Percentiles rank a stretch among this genome's conserved stretches.
Evolutionary conservation across 2,113 vertebrate species (phyloP).

Genomic region (Myrmecophaga tridactyla): DNA sequence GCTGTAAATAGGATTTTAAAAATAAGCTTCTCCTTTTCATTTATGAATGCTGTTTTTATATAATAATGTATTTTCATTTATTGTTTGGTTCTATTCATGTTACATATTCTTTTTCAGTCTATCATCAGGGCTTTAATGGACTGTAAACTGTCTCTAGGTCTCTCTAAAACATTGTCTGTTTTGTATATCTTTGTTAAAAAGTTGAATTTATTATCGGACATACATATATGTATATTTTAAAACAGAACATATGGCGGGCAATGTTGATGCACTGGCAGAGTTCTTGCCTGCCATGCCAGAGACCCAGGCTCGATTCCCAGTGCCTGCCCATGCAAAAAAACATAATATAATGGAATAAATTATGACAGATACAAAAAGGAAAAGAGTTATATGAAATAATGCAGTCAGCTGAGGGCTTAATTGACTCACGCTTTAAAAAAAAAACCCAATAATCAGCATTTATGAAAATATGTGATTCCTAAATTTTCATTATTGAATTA

Average conservation of each 20-base stretch:
- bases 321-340: too few relatives aligned
- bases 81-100: not conserved
- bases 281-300: too few relatives aligned
- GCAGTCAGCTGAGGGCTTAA: not conserved
- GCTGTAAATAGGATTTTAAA: not conserved
- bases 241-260: too few relatives aligned
- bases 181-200: not conserved
- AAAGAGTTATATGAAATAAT: not conserved
- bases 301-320: too few relatives aligned
- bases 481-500: not conserved
- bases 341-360: not conserved
- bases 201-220: not conserved
- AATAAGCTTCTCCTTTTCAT: not conserved
- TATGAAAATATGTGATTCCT: not conserved
- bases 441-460: not conserved
- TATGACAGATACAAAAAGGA: not conserved
- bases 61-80: not conserved
- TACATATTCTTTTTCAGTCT: not conserved
- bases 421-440: not conserved
- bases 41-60: not conserved
- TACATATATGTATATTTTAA: not conserved
- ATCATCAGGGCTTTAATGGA: not conserved
- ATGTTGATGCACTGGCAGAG: too few relatives aligned
- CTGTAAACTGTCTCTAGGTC: not conserved
- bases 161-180: too few relatives aligned